phyloP scores from a whole-genome alignment of 2,797 vertebrate species.

The Pipistrellus kuhlii region DNA sequence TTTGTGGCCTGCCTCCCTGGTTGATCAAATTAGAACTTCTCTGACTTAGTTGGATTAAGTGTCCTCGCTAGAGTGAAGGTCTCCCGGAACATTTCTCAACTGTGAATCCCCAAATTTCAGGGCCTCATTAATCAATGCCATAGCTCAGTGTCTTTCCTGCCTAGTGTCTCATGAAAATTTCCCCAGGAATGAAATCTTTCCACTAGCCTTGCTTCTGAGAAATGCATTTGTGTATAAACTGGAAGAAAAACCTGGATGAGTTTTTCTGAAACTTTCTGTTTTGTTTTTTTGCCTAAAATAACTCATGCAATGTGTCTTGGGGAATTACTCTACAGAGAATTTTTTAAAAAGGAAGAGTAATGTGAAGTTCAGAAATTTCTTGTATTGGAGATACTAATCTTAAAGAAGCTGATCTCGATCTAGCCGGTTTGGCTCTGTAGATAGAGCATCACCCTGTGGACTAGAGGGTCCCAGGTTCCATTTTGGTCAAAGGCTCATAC shows the following conservation, averaged over 20 bases:
- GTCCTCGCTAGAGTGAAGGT: not conserved
- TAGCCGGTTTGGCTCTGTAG: too few species aligned
- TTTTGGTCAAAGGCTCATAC: too few species aligned
- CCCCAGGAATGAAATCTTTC: slow-evolving; percentile 24
- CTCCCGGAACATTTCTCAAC: not conserved
- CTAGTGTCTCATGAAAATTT: slow-evolving; percentile 7
- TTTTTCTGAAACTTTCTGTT: slow-evolving; percentile 45
- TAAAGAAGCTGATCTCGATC: not conserved
- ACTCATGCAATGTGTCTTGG: slow-evolving; percentile 60
- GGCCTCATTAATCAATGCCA: slow-evolving; percentile 23
- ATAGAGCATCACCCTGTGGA: too few species aligned
- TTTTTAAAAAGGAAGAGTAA: slow-evolving; percentile 19
- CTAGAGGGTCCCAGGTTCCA: too few species aligned
- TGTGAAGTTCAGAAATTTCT: slow-evolving; percentile 62
- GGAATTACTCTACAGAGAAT: slow-evolving; percentile 57
- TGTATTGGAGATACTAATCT: slow-evolving; percentile 68
- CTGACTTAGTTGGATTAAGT: slow-evolving; percentile 4
- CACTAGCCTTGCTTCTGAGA: slow-evolving; percentile 48
- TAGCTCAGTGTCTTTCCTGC: not conserved
- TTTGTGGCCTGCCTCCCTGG: not conserved
- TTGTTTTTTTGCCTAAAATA: slow-evolving; percentile 43
- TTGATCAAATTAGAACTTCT: slow-evolving; percentile 2
- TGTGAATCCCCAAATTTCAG: slow-evolving; percentile 7
- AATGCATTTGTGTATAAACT: not conserved
- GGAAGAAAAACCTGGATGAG: not conserved